Evolutionary conservation across 2,113 vertebrate genomes (phyloP), one percentile per base, ranked within the genome.

Genomic region (Cyphomyrus discorhynchus): DNA sequence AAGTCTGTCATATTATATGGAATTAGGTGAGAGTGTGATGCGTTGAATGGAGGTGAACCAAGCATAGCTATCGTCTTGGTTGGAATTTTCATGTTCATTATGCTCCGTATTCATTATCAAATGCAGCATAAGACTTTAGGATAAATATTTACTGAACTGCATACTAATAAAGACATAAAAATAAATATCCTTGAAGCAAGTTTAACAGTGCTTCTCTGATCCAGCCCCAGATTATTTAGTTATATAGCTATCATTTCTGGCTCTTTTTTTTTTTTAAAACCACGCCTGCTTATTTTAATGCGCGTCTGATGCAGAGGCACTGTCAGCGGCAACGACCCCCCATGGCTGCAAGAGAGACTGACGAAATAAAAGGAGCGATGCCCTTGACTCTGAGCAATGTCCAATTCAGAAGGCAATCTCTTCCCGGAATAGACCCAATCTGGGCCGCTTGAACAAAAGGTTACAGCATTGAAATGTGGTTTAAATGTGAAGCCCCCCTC

Each of bases 321-420:
- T 47, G 84, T 62, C 88, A 87, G 86, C 39, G 35, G 77, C 62
- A 3, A 47, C 62, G 84, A 87, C 90, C 88, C 27, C 50, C 52
- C 46, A 52, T 19, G 84, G 83, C 24, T 83, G 74, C 45, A 77
- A 39, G n/a, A n/a, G 47, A 77, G 66, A 62, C 50, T 31, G 62
- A 56, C 80, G 11, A 42, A 87, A 70, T 31, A 70, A 77, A 56
- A 89, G 39, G 27, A 39, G 7, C 42, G 47, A 5, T 42, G 90
- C 35, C 88, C 74, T 87, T 89, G 88, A 91, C 50, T 88, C 62
- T 56, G 86, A 90, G 86, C 86, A 58, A 87, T 90, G 88, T 90
- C 86, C 62, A 89, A 58, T 90, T 87, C 90, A 90, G 90, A 35
- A 88, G 27, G 31, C 52, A 88, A 83, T 83, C 74, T 83, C 42